A percentile compares a stretch with the other conserved stretches of the same genome.
phyloP scores from a whole-genome alignment of 2,797 vertebrate species.

The Sitta carolinensis region DNA sequence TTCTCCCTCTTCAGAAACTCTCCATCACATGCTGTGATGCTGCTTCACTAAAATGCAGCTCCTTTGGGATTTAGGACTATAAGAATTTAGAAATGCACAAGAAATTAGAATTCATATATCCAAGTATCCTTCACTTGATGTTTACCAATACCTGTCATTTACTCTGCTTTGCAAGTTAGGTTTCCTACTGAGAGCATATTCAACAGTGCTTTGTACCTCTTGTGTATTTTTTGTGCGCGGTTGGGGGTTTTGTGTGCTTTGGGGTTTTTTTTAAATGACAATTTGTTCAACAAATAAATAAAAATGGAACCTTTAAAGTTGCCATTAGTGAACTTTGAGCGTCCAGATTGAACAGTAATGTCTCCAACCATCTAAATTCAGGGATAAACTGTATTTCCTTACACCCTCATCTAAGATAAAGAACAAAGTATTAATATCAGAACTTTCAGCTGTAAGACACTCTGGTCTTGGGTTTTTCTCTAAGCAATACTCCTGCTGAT shows the following conservation, averaged over 20 bases:
- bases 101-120: background rate
- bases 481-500: background rate
- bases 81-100: background rate
- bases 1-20: background rate
- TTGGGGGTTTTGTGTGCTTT: background rate
- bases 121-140: background rate
- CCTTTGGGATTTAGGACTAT: background rate
- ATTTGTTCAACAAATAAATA: background rate
- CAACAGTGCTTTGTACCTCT: background rate
- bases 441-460: background rate
- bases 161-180: background rate
- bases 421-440: background rate
- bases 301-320: background rate
- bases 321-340: background rate
- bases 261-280: background rate
- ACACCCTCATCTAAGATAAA: background rate
- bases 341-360: background rate
- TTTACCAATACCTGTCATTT: background rate
- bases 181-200: background rate
- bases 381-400: background rate
- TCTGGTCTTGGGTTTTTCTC: background rate
- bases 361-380: background rate
- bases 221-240: background rate
- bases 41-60: background rate
- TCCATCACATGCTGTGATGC: background rate